Evolutionary conservation across 2,113 vertebrate species (phyloP).

Genomic region (Acrocephalus arundinaceus): DNA sequence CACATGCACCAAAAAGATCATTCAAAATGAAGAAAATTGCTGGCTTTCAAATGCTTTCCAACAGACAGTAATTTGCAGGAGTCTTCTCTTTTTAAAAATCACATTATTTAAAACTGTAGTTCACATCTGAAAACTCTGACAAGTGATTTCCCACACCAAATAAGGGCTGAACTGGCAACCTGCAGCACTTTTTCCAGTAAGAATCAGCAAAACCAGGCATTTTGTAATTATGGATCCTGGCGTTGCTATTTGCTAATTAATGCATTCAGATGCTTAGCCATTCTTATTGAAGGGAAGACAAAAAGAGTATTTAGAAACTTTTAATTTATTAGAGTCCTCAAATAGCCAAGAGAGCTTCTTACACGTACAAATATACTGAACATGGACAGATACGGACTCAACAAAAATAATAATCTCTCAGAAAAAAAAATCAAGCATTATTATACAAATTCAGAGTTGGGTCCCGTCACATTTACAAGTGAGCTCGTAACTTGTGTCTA

Average conservation of each 20-base stretch:
- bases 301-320: not conserved
- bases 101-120: not conserved
- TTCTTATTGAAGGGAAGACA: not conserved
- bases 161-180: not conserved
- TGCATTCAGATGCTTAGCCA: not conserved
- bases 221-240: not conserved
- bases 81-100: not conserved
- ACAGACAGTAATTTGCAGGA: not conserved
- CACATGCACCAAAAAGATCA: not conserved
- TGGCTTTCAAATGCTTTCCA: not conserved
- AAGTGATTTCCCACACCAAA: not conserved
- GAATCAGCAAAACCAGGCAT: not conserved
- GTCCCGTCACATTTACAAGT: not conserved
- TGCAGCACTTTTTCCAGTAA: not conserved
- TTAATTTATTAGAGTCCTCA: not conserved
- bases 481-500: not conserved
- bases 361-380: not conserved
- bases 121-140: not conserved
- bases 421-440: not conserved
- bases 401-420: not conserved
- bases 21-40: not conserved
- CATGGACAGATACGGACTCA: not conserved
- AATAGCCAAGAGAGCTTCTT: not conserved
- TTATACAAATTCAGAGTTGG: not conserved
- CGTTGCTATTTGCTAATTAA: not conserved